Base-by-base conservation (phyloP, 2,113 vertebrate genomes). In the Origma solitaria region DNA sequence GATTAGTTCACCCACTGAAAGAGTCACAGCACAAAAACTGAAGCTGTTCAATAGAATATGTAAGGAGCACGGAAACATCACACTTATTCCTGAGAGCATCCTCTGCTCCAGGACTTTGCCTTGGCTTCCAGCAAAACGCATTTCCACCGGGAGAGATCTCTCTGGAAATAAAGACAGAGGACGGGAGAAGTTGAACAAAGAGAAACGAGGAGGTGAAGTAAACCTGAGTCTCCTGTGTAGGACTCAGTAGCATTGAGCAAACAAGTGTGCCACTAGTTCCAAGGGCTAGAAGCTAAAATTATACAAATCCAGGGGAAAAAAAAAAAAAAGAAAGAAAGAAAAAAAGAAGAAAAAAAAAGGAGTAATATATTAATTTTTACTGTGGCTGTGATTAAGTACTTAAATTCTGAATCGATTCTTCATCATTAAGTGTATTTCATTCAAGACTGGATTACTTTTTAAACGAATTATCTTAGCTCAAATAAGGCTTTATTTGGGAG, bases 401-500 rank as follows among this genome's bases (percentile, higher is more conserved):
- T 72, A 28, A 50, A 91, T 90, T 91, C 69, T 54, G 61, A 85
- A 79, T 87, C 2, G 3, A 85, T 82, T 90, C 7, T 10, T 85
- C 70, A 62, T 72, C 33, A 51, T 31, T 33, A 85, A 33, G 13
- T 27, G 70, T 53, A 75, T 70, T 94, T 89, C 47, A 54, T 71
- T 88, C 64, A 83, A 79, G 54, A 35, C 47, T 44, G 56, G 58
- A 77, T 91, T 76, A 70, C 76, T 83, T 93, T 85, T 90, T 51
- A 91, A 86, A 90, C 3, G 1, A 73, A 73, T 80, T 80, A 77
- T 82, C 87, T 65, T 66, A 82, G 70, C 68, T 92, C 71, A 70
- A 70, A 71, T 75, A 66, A 77, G 56, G 64, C 28, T 92, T 88
- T 77, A 81, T 82, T 88, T 73, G n/a, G 62, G 51, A 90, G 75